Evolutionary conservation across 2,797 vertebrate genomes (phyloP), one percentile per base, ranked within the genome.

Genomic region (Phrynocephalus vlangalii): DNA sequence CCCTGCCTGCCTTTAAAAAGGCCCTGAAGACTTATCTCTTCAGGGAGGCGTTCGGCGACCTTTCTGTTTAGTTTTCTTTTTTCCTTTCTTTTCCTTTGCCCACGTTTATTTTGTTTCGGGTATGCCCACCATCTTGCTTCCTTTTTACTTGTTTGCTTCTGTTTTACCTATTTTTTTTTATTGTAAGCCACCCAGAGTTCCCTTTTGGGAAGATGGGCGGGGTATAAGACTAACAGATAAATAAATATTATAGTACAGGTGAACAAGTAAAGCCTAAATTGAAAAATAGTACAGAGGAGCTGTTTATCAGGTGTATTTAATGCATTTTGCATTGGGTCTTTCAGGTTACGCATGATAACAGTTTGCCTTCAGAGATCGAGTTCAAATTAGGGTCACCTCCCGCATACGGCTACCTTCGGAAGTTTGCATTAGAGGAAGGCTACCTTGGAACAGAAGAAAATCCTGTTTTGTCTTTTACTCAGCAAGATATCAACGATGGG

Each of bases 331-430:
- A 38, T 92, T 48, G 90, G 48, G 91, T 92, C 68, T 94, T 96
- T 89, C 94, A 99, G 98, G 97, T 98, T 91, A 95, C 95, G 88
- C 97, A 98, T 52, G 97, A 98, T 91, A 97, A 97, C 92, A 97
- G 96, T 95, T 92, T 97, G 94, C 97, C 98, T 79, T 97, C 96
- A 68, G 98, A 98, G 96, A 97, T 98, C 82, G 86, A 96, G 33
- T 98, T 98, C 94, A 96, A 93, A 15, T 92, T 98, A 90, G 96
- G 93, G 89, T 93, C 94, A n/a, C 88, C 93, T 83, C 98, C 98
- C 6, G 88, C 89, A 85, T 94, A 97, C 13, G 98, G 98, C 86
- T 97, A 97, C 93, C 96, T 99, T 90, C 91, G 93, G 78, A 96
- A 90, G 50, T 98, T 97, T 94, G 95, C 97, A 78, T 92, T 90